Conservation (phyloP, 2,113 vertebrate species). For the Erythrocercus mccallii region DNA sequence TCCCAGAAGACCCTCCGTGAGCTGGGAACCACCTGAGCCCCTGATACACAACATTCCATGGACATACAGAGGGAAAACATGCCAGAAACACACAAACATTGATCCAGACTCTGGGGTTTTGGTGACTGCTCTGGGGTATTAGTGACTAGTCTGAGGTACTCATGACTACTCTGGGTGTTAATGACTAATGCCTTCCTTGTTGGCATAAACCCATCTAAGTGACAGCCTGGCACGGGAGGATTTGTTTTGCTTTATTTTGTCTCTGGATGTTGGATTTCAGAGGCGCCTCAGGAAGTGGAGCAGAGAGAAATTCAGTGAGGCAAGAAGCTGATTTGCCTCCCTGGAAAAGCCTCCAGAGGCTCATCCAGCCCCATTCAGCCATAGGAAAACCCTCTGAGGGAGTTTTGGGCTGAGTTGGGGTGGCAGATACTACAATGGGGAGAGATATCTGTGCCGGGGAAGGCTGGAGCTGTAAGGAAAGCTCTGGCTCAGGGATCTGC, state of each 20-base stretch:
- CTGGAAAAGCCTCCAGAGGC: neutral
- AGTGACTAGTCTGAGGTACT: neutral
- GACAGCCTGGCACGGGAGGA: neutral
- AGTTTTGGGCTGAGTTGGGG: neutral
- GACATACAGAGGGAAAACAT: neutral
- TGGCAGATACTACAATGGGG: accelerated
- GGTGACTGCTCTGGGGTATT: neutral
- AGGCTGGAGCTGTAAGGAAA: neutral
- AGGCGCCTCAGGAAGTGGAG: neutral
- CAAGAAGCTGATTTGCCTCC: neutral
- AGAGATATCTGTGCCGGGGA: neutral
- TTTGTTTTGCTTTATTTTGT: neutral
- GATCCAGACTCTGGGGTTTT: neutral
- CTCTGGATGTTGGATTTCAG: neutral
- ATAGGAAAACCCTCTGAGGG: neutral
- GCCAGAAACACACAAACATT: neutral
- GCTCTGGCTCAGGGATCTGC: neutral
- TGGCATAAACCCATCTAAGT: neutral
- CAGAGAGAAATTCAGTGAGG: neutral
- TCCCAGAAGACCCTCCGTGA: neutral
- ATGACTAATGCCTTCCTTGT: neutral
- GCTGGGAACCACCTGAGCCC: neutral
- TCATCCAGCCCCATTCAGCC: neutral
- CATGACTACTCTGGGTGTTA: neutral
- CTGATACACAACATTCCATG: neutral